phyloP scores from a whole-genome alignment of 2,797 vertebrate species.

The Xenentodon cancila region DNA sequence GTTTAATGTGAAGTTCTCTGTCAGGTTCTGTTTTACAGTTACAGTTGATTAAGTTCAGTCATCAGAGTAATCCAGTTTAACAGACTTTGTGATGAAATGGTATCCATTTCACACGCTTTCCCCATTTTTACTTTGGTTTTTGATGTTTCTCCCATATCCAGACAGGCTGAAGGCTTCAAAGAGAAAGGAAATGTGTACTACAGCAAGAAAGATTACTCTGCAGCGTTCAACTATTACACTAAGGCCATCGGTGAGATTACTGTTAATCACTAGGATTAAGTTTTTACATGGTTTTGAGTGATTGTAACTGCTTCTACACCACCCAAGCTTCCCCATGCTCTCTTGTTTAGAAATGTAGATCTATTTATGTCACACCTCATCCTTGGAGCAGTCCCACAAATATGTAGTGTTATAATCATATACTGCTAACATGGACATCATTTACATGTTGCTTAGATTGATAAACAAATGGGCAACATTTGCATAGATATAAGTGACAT shows the following conservation, averaged over 20 bases:
- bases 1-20: conserved; percentile 33
- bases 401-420: neutral
- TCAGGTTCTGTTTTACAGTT: conserved; percentile 4
- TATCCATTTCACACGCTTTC: neutral
- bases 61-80: neutral
- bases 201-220: conserved; percentile 93
- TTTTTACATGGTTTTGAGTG: neutral
- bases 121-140: conserved; percentile 16
- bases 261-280: neutral
- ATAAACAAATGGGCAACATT: neutral
- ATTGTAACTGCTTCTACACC: neutral
- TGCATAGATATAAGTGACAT: neutral
- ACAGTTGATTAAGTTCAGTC: neutral
- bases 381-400: neutral
- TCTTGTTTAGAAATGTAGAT: neutral
- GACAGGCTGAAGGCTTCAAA: conserved; percentile 94
- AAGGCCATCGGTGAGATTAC: conserved; percentile 92
- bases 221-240: conserved; percentile 95
- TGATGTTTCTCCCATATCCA: conserved; percentile 60
- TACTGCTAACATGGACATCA: neutral
- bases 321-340: conserved; percentile 1
- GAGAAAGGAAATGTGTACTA: conserved; percentile 95
- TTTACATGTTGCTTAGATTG: neutral
- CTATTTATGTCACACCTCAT: neutral
- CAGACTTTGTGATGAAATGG: neutral